Base-by-base conservation (phyloP, 1,140 invertebrate species). In the Drosophila nebulosa region DNA sequence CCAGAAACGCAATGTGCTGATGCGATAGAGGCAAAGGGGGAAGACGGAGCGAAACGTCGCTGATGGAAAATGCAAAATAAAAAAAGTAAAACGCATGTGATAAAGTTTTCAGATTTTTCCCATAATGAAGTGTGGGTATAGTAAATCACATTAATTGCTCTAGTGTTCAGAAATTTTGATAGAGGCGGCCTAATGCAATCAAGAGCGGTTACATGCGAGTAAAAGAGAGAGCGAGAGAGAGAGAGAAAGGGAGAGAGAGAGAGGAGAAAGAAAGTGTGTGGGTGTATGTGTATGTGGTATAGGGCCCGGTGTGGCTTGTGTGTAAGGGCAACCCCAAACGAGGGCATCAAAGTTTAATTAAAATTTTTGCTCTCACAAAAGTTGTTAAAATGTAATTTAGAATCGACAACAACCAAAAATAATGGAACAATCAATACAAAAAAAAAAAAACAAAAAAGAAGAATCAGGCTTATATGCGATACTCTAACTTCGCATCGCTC, bases 81-180 rank as follows among this genome's bases (percentile, higher is more conserved):
- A 46, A 7, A 46, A 18, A 14, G 18, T 10, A 4, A 46, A 46
- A 46, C 39, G 39, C 39, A 46, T 46, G 39, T 46, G 39, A 46
- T 46, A 46, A 46, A 46, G 39, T 46, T 46, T 46, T 46, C 39
- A 46, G 39, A 46, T 46, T 46, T 46, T 21, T 46, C 39, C 39
- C 21, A 74, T 74, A 85, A 84, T 79, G 73, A 85, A 84, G 76
- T 84, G 73, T 51, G 80, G 39, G 16, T 46, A 77, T 84, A 63
- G 83, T 84, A 84, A 84, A 85, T 84, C 80, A 85, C 80, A 77
- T 84, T 79, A 85, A 84, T 84, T 84, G 80, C 80, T 63, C 63
- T 75, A 71, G 46, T 65, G 50, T 79, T 84, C 74, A 84, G 75
- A 75, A 83, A 75, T 46, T 46, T 46, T 46, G 39, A 21, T 46